Percentiles rank a stretch among this genome's conserved stretches.
phyloP scores from a whole-genome alignment of 2,797 vertebrate genomes.

The Ctenochaetus hawaiiensis region DNA sequence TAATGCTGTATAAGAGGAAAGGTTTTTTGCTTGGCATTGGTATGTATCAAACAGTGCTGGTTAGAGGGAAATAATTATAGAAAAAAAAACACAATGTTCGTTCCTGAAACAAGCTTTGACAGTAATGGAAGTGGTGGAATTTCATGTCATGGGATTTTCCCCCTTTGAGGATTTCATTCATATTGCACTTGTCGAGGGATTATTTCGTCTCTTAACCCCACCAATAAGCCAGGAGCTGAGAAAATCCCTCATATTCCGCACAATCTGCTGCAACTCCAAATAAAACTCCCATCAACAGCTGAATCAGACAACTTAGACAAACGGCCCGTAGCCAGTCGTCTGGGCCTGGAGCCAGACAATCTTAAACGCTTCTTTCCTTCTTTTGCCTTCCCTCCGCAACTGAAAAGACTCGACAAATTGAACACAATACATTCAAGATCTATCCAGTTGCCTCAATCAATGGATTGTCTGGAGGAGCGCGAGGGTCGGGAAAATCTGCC shows the following conservation, averaged over 20 bases:
- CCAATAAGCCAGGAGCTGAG: constrained; percentile 61
- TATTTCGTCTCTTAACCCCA: constrained; percentile 70
- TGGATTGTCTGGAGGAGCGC: constrained; percentile 26
- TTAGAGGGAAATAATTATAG: constrained; percentile 1
- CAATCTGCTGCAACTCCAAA: constrained; percentile 74
- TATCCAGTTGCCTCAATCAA: constrained; percentile 36
- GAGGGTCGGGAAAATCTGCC: constrained; percentile 26
- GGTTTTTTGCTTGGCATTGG: background rate
- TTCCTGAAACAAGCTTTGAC: constrained; percentile 22
- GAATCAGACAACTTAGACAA: constrained; percentile 66
- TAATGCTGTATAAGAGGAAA: too few species aligned
- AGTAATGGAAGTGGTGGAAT: constrained; percentile 51
- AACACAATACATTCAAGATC: constrained; percentile 53
- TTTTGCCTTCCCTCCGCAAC: constrained; percentile 34
- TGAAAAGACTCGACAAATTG: constrained; percentile 55
- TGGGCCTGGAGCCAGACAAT: constrained; percentile 59
- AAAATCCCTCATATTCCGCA: constrained; percentile 74
- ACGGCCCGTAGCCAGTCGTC: constrained; percentile 54
- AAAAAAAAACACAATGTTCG: constrained; percentile 1
- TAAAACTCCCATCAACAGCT: constrained; percentile 71
- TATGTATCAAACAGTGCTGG: background rate
- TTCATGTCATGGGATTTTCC: constrained; percentile 70
- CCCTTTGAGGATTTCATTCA: constrained; percentile 69
- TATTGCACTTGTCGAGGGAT: constrained; percentile 77
- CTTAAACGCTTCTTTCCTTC: constrained; percentile 33